Evolutionary conservation across 2,113 vertebrate genomes (phyloP).

Genomic region (Terrapene triunguis): DNA sequence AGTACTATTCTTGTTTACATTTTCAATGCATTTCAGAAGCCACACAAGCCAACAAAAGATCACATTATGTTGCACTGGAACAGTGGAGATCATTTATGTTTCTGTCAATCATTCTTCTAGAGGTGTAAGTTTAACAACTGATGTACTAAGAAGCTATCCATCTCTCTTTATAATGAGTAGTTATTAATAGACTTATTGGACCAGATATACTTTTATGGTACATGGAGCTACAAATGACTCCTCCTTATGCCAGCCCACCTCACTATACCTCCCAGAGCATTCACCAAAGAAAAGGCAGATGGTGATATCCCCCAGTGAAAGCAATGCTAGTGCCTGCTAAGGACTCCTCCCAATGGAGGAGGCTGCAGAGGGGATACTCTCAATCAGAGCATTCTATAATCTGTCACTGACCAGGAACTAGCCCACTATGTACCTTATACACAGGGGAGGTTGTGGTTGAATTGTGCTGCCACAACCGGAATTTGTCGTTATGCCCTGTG

Average conservation of each 20-base stretch:
- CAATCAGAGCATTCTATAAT: background rate
- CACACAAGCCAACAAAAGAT: background rate
- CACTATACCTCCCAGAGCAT: background rate
- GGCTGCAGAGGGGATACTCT: background rate
- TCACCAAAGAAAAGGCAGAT: background rate
- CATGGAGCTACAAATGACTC: background rate
- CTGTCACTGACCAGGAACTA: background rate
- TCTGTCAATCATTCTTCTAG: background rate
- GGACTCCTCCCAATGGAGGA: background rate
- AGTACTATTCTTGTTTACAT: background rate
- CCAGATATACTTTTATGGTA: background rate
- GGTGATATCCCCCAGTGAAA: background rate
- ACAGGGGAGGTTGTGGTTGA: background rate
- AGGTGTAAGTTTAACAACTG: background rate
- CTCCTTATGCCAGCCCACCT: background rate
- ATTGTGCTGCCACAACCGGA: background rate
- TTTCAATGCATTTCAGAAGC: background rate
- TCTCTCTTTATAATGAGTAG: background rate
- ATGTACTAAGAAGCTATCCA: background rate
- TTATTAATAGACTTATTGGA: background rate
- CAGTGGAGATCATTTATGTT: accelerated
- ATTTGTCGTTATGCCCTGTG: background rate
- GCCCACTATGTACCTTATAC: background rate
- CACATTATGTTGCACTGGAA: background rate
- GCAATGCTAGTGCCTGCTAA: background rate